These are phyloP conservation scores for Hyposoter didymator DNA, from an alignment of 2,888 invertebrate species.

Conservation along the genomic window DNA sequence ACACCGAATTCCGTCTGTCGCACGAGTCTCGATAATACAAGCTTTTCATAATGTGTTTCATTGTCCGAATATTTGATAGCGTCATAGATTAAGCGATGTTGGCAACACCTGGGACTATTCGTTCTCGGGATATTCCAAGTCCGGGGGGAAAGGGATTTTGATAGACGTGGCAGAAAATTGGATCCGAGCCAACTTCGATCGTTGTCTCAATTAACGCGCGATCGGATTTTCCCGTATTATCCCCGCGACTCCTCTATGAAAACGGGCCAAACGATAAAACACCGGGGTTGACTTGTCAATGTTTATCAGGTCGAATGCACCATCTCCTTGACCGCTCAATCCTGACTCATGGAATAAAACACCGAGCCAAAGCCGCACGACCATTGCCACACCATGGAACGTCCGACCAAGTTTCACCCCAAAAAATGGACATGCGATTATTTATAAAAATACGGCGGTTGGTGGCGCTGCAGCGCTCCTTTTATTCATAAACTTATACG, in stretches of 20 bases:
- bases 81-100: constrained; percentile 75
- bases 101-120: constrained; percentile 76
- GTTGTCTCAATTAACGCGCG: constrained; percentile 51
- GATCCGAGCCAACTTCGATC: constrained; percentile 68
- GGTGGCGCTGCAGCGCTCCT: too few relatives aligned
- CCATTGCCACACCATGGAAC: too few relatives aligned
- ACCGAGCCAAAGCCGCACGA: too few relatives aligned
- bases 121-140: constrained; percentile 50
- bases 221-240: constrained; percentile 34
- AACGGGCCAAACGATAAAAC: constrained; percentile 20
- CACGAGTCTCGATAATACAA: constrained; percentile 65
- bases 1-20: constrained; percentile 56
- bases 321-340: too few relatives aligned
- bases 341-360: too few relatives aligned
- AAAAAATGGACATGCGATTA: too few relatives aligned
- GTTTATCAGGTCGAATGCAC: not conserved
- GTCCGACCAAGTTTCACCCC: too few relatives aligned
- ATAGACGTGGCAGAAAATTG: constrained; percentile 69
- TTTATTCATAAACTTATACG: too few relatives aligned
- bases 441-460: too few relatives aligned
- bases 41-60: constrained; percentile 41
- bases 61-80: constrained; percentile 73
- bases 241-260: constrained; percentile 28
- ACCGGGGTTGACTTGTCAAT: constrained; percentile 1
- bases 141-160: constrained; percentile 24